Evolutionary conservation across 2,113 vertebrate genomes (phyloP).

Genomic region (Xenopus tropicalis): UCB_Xtro_10.0 CM004450.2:11677001-11677500

Average conservation of each 20-base stretch:
- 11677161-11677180: slow-evolving; percentile 48
- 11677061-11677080: slow-evolving; percentile 56
- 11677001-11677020: slow-evolving; percentile 26
- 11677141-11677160: slow-evolving; percentile 65
- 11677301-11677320: slow-evolving; percentile 25
- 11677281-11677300: slow-evolving; percentile 30
- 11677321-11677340: slow-evolving; percentile 32
- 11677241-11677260: background rate
- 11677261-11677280: slow-evolving; percentile 27
- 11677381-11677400: slow-evolving; percentile 34
- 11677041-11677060: slow-evolving; percentile 63
- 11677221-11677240: slow-evolving; percentile 46
- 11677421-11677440: slow-evolving; percentile 18
- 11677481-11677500: background rate
- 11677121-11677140: slow-evolving; percentile 50
- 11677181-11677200: slow-evolving; percentile 57
- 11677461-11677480: slow-evolving; percentile 6
- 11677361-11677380: slow-evolving; percentile 22
- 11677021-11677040: slow-evolving; percentile 24
- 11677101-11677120: slow-evolving; percentile 52
- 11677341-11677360: slow-evolving; percentile 30
- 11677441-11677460: slow-evolving; percentile 13
- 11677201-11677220: slow-evolving; percentile 49
- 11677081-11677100: slow-evolving; percentile 57
- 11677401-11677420: slow-evolving; percentile 14